Base-by-base conservation (phyloP, 1,140 invertebrate genomes). In the Octopus sinensis region DNA sequence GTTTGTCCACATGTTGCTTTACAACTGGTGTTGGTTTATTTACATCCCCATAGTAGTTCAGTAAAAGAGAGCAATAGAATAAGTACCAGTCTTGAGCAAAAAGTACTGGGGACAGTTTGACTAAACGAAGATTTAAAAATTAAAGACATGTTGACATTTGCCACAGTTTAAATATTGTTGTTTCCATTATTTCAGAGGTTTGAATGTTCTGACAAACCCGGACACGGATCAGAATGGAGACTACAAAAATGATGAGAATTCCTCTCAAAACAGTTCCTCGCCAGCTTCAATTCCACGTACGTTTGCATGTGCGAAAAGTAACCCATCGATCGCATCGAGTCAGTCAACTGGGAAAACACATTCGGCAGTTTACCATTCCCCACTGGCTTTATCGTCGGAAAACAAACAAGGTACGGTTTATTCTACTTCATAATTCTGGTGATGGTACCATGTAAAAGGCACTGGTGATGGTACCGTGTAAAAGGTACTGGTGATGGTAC, bases 161-260 rank as follows among this genome's bases (percentile, higher is more conserved):
- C 17, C 56, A 62, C 17, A 12, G 56, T 62, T 12, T 9, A 9
- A 62, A 12, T 12, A 62, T 62, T 9, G 56, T 62, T 62, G 56
- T 62, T 12, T 17, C 56, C 56, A 62, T 17, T 17, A 62, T 73
- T 73, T 73, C 68, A 73, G 68, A 13, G 68, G 68, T 73, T 13
- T 73, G 30, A 73, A 73, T 73, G 68, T 73, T 13, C 13, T 73
- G 6, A 6, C 68, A 23, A 62, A 62, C 56, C 68, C 68, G 17
- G 68, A 73, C 13, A 6, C 68, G 17, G 68, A 73, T 5, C 17
- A 23, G 30, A 73, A 73, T 73, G 68, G 7, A n/a, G 68, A 73
- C 30, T 73, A 73, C 13, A 73, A 73, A 73, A 73, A 73, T 73
- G 68, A 73, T 17, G 68, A 73, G 6, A 73, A 73, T 23, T 73